Evolutionary conservation across 2,797 vertebrate genomes (phyloP).

Genomic region (Rousettus madagascariensis): DNA sequence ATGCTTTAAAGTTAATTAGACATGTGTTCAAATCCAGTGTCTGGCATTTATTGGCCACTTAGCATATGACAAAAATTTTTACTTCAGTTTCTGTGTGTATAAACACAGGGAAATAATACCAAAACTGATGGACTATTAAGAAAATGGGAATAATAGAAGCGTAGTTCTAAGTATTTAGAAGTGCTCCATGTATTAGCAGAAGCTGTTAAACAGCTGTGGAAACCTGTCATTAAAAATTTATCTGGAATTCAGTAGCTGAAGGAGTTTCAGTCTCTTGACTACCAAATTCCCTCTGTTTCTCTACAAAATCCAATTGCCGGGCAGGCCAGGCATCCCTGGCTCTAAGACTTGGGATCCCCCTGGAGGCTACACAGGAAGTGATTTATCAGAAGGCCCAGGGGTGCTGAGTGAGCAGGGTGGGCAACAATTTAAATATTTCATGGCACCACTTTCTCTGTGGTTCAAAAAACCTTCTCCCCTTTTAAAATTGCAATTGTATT

Average conservation of each 20-base stretch:
- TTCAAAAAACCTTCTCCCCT: not conserved
- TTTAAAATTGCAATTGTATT: not conserved
- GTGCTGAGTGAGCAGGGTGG: not conserved
- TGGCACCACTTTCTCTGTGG: not conserved
- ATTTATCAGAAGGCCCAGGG: not conserved
- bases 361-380: not conserved
- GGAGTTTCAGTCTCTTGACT: not conserved
- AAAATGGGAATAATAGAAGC: not conserved
- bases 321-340: no score
- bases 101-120: not conserved
- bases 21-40: not conserved
- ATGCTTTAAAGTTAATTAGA: not conserved
- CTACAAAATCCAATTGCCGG: not conserved
- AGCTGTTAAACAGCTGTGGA: not conserved
- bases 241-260: not conserved
- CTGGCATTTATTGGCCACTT: not conserved
- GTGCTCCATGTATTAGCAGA: not conserved
- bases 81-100: not conserved
- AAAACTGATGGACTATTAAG: not conserved
- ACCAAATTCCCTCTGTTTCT: not conserved
- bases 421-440: not conserved
- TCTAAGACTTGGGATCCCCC: not conserved
- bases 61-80: not conserved
- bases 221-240: not conserved
- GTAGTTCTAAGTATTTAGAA: accelerated